These are phyloP conservation scores for Musca domestica DNA, from an alignment of 1,140 invertebrate species.

Conservation along the genomic window DNA sequence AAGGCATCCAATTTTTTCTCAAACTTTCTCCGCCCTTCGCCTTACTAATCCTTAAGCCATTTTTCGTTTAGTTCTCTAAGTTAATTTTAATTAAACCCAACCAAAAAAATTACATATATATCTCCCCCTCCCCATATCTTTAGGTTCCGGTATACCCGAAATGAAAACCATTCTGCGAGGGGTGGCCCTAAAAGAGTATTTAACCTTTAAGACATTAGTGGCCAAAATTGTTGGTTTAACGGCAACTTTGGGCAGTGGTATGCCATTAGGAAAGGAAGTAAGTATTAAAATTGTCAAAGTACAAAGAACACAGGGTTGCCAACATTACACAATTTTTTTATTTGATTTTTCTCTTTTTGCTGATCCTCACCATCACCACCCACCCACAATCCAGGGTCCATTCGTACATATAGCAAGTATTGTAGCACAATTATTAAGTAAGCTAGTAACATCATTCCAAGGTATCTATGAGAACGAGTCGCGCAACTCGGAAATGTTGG, in stretches of 20 bases:
- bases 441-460: conserved; percentile 90
- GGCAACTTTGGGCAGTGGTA: conserved; percentile 90
- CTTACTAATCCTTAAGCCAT: too few species aligned
- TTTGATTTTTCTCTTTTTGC: conserved; percentile 10
- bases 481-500: conserved; percentile 89
- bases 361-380: neutral
- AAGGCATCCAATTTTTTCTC: too few species aligned
- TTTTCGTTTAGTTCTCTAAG: too few species aligned
- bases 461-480: conserved; percentile 95
- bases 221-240: conserved; percentile 95
- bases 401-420: conserved; percentile 97
- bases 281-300: conserved; percentile 47
- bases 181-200: conserved; percentile 94
- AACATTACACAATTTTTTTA: neutral
- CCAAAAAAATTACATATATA: too few species aligned
- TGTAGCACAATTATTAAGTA: conserved; percentile 88
- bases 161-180: conserved; percentile 99
- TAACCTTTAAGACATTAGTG: conserved; percentile 91
- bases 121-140: neutral
- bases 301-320: neutral
- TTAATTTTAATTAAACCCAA: too few species aligned
- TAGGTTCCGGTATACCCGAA: conserved; percentile 96
- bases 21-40: too few species aligned
- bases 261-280: conserved; percentile 97
- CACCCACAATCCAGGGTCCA: conserved; percentile 78